A percentile compares a stretch with the other conserved stretches of the same genome.
phyloP scores from a whole-genome alignment of 2,797 vertebrate species.

The Malacoctenus gilli region DNA sequence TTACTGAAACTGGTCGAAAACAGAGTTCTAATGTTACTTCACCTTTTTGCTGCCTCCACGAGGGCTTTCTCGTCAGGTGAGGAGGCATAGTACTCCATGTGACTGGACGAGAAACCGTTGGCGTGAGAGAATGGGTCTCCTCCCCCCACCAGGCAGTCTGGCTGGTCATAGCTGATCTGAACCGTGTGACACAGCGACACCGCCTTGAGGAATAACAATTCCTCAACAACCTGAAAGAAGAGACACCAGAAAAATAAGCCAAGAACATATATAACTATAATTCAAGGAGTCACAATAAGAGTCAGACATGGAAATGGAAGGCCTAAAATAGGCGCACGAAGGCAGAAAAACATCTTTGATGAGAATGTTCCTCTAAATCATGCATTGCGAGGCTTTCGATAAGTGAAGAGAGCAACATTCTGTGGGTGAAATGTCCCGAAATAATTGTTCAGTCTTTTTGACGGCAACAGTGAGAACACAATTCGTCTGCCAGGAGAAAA shows the following conservation, averaged over 20 bases:
- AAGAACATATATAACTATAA: not conserved
- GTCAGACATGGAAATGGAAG: not conserved
- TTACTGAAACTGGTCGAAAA: not conserved
- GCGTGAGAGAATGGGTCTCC: slow-evolving; percentile 84
- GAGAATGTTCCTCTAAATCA: not conserved
- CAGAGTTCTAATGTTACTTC: slow-evolving; percentile 15
- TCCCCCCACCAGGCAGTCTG: slow-evolving; percentile 76
- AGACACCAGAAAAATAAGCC: not conserved
- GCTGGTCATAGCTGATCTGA: slow-evolving; percentile 91
- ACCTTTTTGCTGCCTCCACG: slow-evolving; percentile 95
- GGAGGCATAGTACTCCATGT: slow-evolving; percentile 95
- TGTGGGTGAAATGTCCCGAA: not conserved
- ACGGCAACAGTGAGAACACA: not conserved
- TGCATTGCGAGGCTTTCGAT: too few species aligned
- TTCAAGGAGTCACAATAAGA: slow-evolving; percentile 1
- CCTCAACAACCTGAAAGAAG: slow-evolving; percentile 77
- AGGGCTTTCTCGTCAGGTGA: slow-evolving; percentile 98
- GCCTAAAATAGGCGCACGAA: not conserved
- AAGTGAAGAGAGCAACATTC: not conserved
- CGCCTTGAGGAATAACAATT: slow-evolving; percentile 93
- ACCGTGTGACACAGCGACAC: slow-evolving; percentile 97
- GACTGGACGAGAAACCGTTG: slow-evolving; percentile 81
- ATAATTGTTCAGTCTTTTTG: not conserved
- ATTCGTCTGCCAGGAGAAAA: slow-evolving; percentile 3
- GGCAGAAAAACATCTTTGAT: not conserved